Percentiles rank a stretch among this genome's conserved stretches.
Evolutionary conservation across 2,797 vertebrate genomes (phyloP).

Genomic region (Ispidina picta): DNA sequence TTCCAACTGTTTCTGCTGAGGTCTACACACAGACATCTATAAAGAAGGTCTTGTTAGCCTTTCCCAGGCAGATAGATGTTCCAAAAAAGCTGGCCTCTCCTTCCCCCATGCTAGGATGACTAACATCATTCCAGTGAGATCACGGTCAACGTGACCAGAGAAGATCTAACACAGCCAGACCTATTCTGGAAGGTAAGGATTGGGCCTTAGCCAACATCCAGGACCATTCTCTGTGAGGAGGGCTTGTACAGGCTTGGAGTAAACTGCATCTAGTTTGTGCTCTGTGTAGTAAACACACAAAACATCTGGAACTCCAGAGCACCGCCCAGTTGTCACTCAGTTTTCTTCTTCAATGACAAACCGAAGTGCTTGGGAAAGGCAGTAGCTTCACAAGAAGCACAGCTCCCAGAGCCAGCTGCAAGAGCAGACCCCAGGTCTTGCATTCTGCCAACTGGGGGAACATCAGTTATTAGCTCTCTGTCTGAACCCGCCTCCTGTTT

Average conservation of each 20-base stretch:
- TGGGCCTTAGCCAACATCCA: background rate
- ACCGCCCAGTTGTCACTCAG: background rate
- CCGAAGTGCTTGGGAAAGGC: background rate
- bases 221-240: background rate
- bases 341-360: background rate
- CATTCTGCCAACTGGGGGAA: background rate
- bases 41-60: slow-evolving; percentile 24
- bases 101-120: background rate
- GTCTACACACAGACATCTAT: background rate
- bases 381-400: background rate
- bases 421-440: background rate
- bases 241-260: background rate
- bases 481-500: background rate
- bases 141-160: slow-evolving; percentile 63
- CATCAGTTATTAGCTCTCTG: background rate
- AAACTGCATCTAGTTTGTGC: background rate
- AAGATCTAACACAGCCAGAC: slow-evolving; percentile 28
- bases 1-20: slow-evolving; percentile 12
- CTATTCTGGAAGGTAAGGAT: slow-evolving; percentile 47
- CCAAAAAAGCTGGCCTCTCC: background rate
- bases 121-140: slow-evolving; percentile 60
- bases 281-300: background rate
- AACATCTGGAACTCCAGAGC: background rate
- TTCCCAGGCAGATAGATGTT: background rate
- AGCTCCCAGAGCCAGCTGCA: background rate